Conservation (phyloP, 1,140 invertebrate species). For the Steinernema khuongi region DNA sequence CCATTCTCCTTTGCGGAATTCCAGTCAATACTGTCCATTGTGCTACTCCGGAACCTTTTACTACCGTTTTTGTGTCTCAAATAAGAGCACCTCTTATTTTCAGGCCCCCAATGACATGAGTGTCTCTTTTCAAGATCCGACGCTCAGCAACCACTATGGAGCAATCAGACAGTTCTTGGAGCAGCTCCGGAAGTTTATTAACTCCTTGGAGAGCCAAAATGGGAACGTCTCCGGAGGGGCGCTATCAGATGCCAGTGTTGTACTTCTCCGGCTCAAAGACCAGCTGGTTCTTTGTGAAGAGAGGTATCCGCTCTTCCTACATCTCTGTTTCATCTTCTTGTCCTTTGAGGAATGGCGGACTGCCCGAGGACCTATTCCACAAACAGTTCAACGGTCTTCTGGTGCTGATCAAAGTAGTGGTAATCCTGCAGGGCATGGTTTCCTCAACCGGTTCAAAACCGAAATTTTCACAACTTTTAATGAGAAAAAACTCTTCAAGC, state of each 20-base stretch:
- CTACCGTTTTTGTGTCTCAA: not conserved
- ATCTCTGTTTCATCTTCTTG: not conserved
- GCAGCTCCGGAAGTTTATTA: not conserved
- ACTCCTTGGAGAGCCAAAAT: not conserved
- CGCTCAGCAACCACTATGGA: not conserved
- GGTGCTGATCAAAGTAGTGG: slow-evolving; percentile 39
- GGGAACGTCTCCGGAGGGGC: slow-evolving; percentile 21
- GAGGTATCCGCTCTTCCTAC: slow-evolving; percentile 23
- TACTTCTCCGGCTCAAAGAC: slow-evolving; percentile 38
- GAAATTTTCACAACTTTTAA: slow-evolving; percentile 38
- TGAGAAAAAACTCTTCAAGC: slow-evolving; percentile 31
- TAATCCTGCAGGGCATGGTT: slow-evolving; percentile 43
- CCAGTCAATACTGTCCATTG: not conserved
- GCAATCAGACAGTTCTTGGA: not conserved
- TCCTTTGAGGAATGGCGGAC: slow-evolving; percentile 23
- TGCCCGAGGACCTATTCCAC: slow-evolving; percentile 35
- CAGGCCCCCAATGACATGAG: not conserved
- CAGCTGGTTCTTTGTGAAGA: slow-evolving; percentile 33
- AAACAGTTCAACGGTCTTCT: slow-evolving; percentile 35
- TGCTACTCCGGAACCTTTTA: too few relatives aligned
- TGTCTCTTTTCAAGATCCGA: slow-evolving; percentile 5
- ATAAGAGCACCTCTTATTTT: not conserved
- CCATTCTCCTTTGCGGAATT: not conserved
- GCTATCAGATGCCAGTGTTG: slow-evolving; percentile 39
- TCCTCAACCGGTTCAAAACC: slow-evolving; percentile 24